phyloP scores from a whole-genome alignment of 1,140 invertebrate genomes.

The Dysdera silvatica region DNA sequence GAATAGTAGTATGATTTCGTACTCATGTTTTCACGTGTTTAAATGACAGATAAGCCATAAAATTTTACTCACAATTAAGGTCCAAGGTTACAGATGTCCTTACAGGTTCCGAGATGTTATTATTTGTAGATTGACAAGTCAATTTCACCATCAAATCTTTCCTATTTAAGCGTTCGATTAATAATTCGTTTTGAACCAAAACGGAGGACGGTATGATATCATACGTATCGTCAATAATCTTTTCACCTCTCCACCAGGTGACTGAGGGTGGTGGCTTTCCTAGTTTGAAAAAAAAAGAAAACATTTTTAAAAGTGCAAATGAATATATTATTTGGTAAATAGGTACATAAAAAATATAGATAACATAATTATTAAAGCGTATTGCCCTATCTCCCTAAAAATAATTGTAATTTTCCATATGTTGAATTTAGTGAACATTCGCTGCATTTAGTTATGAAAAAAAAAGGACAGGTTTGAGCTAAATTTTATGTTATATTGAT shows the following conservation, averaged over 20 bases:
- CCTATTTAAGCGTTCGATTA: conserved; percentile 60
- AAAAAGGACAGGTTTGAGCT: too few relatives aligned
- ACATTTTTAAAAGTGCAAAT: neutral
- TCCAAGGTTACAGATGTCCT: conserved; percentile 36
- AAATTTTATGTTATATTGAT: too few relatives aligned
- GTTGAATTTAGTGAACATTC: too few relatives aligned
- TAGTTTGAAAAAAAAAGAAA: conserved; percentile 40
- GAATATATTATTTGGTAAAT: neutral
- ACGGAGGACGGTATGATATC: conserved; percentile 51
- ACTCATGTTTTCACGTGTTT: too few relatives aligned
- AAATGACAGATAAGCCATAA: too few relatives aligned
- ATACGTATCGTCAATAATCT: conserved; percentile 63
- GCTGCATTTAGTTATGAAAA: too few relatives aligned
- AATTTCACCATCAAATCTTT: conserved; percentile 73
- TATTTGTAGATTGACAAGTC: conserved; percentile 75
- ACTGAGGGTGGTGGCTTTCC: conserved; percentile 71
- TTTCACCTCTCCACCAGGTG: conserved; percentile 72
- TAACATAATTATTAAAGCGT: neutral
- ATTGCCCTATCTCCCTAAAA: neutral
- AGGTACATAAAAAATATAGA: neutral
- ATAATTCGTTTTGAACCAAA: conserved; percentile 51
- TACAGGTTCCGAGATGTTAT: conserved; percentile 54
- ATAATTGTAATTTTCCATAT: too few relatives aligned
- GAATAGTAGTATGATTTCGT: too few relatives aligned
- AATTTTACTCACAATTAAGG: conserved; percentile 41